Evolutionary conservation across 2,797 vertebrate genomes (phyloP).

Genomic region (Artibeus jamaicensis): DNA sequence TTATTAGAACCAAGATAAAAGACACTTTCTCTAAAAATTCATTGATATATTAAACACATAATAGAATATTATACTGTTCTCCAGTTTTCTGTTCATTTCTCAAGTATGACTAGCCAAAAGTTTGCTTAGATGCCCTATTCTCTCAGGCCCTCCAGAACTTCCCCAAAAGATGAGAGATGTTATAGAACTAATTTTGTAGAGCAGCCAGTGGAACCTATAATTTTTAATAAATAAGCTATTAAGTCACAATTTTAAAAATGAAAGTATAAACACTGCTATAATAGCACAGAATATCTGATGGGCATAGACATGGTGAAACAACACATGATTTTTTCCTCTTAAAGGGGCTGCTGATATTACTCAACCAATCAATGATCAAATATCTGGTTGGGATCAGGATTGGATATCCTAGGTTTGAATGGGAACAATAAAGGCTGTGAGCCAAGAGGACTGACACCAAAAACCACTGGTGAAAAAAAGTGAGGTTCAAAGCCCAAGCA

Average conservation of each 20-base stretch:
- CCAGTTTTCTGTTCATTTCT: neutral
- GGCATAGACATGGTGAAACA: neutral
- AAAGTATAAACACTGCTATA: neutral
- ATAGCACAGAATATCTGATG: neutral
- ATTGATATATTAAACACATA: constrained; percentile 8
- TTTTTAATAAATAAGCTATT: constrained; percentile 38
- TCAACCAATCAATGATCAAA: neutral
- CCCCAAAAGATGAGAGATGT: neutral
- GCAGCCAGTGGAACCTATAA: neutral
- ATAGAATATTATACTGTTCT: neutral
- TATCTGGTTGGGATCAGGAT: neutral
- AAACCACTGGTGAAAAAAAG: neutral
- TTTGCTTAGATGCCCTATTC: neutral
- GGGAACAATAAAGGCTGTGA: neutral
- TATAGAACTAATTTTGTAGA: neutral
- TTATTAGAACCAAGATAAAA: constrained; percentile 2
- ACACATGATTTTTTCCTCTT: neutral
- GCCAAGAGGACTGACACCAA: neutral
- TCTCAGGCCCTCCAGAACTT: neutral
- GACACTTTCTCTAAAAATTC: neutral
- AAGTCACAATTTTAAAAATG: neutral
- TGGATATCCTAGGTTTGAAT: neutral
- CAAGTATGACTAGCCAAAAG: neutral
- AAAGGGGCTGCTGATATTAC: neutral
- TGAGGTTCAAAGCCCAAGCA: neutral